Evolutionary conservation across 2,113 vertebrate genomes (phyloP).

Genomic region (Polypterus bichir): DNA sequence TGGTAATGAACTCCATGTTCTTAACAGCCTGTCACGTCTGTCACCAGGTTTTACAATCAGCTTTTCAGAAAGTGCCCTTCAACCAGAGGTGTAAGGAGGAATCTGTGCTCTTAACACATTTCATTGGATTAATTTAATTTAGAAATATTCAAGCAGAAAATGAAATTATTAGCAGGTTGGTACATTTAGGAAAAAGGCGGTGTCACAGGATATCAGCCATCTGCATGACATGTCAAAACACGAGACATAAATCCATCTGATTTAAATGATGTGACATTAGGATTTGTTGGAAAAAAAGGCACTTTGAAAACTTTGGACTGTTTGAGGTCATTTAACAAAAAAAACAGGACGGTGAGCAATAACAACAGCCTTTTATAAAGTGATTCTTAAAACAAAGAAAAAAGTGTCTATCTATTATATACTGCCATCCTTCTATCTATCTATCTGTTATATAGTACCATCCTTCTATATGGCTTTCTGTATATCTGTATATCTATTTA

Average conservation of each 20-base stretch:
- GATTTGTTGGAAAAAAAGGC: constrained; percentile 28
- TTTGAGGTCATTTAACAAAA: constrained; percentile 8
- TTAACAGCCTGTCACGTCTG: constrained; percentile 49
- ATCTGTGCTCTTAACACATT: constrained; percentile 52
- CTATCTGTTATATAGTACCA: no score
- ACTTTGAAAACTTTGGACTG: constrained; percentile 25
- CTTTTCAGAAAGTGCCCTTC: constrained; percentile 50
- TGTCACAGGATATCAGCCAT: constrained; percentile 48
- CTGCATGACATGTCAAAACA: constrained; percentile 60
- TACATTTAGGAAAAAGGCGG: constrained; percentile 38
- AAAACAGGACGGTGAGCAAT: no score
- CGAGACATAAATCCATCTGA: constrained; percentile 47
- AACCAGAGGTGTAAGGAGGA: constrained; percentile 54
- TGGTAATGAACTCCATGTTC: constrained; percentile 44
- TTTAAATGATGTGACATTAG: constrained; percentile 43
- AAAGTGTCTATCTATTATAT: no score
- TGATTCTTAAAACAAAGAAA: no score
- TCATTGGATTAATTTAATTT: constrained; percentile 61
- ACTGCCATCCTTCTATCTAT: no score
- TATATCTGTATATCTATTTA: no score
- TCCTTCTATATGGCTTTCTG: no score
- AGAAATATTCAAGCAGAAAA: constrained; percentile 64
- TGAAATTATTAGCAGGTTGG: constrained; percentile 65
- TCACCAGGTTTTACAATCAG: constrained; percentile 53
- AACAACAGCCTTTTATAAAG: no score